Evolutionary conservation across 2,888 invertebrate genomes (phyloP).

Genomic region (Drosophila pegasa): DNA sequence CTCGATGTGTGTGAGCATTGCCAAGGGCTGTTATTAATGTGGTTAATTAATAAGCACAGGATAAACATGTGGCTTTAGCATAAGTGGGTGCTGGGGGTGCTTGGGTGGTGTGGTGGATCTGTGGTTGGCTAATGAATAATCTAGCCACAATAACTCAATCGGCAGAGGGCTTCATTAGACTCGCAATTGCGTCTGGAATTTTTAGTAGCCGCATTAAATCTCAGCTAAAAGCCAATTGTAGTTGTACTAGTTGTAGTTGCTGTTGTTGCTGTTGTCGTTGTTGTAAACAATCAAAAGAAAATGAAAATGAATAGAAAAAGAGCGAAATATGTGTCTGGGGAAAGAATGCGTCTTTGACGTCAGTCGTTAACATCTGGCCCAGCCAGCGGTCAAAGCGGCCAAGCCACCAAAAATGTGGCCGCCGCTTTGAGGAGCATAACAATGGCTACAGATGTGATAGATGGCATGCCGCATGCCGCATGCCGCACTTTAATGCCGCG

Average conservation of each 20-base stretch:
- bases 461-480: constrained; percentile 62
- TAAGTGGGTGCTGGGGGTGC: constrained; percentile 14
- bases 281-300: constrained; percentile 15
- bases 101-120: constrained; percentile 16
- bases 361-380: constrained; percentile 67
- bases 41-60: constrained; percentile 6
- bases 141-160: constrained; percentile 72
- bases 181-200: constrained; percentile 53
- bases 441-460: constrained; percentile 54
- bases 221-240: constrained; percentile 55
- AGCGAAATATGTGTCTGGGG: constrained; percentile 27
- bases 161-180: constrained; percentile 66
- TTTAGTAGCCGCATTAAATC: constrained; percentile 70
- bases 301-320: neutral
- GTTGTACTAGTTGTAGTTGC: constrained; percentile 11
- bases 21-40: constrained; percentile 17
- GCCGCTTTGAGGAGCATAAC: constrained; percentile 42
- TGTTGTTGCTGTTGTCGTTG: constrained; percentile 25
- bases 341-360: constrained; percentile 59
- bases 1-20: constrained; percentile 5
- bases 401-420: neutral
- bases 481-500: constrained; percentile 60
- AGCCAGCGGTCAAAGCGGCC: constrained; percentile 11
- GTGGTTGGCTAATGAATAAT: constrained; percentile 49
- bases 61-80: constrained; percentile 32